Conservation (phyloP, 2,113 vertebrate genomes). For the Rhegmatorhina hoffmannsi region DNA sequence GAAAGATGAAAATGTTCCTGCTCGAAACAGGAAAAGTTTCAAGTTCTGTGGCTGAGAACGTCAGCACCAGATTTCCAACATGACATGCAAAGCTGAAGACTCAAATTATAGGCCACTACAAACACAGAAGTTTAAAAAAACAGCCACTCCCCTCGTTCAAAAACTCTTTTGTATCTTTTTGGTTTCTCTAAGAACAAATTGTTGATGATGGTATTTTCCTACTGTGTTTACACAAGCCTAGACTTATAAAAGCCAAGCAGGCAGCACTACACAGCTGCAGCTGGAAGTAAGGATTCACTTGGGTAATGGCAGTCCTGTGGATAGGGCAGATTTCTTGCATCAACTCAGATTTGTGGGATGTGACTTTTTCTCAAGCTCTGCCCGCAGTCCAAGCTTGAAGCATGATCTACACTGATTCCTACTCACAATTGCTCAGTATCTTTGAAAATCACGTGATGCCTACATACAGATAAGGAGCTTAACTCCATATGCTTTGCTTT, state of each 20-base stretch:
- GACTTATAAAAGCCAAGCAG: background rate
- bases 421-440: background rate
- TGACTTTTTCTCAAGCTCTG: background rate
- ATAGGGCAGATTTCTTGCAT: background rate
- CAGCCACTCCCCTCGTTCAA: background rate
- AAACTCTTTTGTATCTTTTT: background rate
- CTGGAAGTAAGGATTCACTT: background rate
- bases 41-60: background rate
- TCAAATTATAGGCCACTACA: slow-evolving; percentile 49
- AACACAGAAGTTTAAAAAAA: background rate
- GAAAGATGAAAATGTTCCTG: background rate
- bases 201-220: background rate
- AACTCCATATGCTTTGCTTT: background rate
- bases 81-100: background rate
- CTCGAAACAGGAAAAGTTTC: background rate
- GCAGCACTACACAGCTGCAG: background rate
- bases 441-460: background rate
- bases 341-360: background rate
- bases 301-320: background rate
- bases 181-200: slow-evolving; percentile 37
- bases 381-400: background rate
- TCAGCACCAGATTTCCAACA: slow-evolving; percentile 2
- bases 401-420: background rate
- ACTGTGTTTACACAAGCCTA: background rate
- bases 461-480: background rate